Base-by-base conservation (phyloP, 1,140 invertebrate species). In the Chironomus tepperi region DNA sequence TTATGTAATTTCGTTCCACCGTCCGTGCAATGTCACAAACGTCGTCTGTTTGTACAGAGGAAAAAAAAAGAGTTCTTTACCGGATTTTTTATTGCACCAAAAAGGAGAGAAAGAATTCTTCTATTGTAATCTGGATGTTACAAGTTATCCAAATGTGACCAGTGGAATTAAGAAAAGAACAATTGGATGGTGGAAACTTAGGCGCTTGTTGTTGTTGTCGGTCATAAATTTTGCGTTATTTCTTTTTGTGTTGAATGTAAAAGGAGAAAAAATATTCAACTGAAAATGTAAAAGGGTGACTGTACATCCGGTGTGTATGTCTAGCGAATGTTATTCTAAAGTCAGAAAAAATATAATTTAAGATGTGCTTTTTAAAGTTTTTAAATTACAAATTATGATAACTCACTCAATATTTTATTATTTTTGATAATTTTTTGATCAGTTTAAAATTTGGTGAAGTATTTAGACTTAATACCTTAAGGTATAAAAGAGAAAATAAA, bases 21-120 rank as follows among this genome's bases (percentile, higher is more conserved):
- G 47, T 57, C 47, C 47, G 47, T 57, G 47, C n/a, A 57, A 57
- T 57, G 47, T 57, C 47, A 57, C 47, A n/a, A 57, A n/a, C 47
- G 47, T 57, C 12, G 12, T 12, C n/a, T 57, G 47, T 57, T 57
- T 5, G 47, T 57, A n/a, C 5, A 12, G 47, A 57, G 47, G n/a
- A n/a, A n/a, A n/a, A 57, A 15, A 57, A 57, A 57, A 57, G 43
- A 47, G 47, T 57, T 57, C 47, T 57, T 57, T 57, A 57, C 47
- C 47, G 47, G 47, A 57, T 12, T 57, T 47, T 47, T 12, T 34
- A 34, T 57, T 57, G 12, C 47, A 34, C 5, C 24, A 34, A 34
- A 34, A 34, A 34, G 24, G 24, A 34, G 24, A 34, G 24, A 34
- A 34, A 34, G 24, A 34, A 34, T 57, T 57, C 47, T 47, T 57